These are phyloP conservation scores for Pseudopipra pipra DNA, from an alignment of 2,113 vertebrate species.

Conservation along the genomic window DNA sequence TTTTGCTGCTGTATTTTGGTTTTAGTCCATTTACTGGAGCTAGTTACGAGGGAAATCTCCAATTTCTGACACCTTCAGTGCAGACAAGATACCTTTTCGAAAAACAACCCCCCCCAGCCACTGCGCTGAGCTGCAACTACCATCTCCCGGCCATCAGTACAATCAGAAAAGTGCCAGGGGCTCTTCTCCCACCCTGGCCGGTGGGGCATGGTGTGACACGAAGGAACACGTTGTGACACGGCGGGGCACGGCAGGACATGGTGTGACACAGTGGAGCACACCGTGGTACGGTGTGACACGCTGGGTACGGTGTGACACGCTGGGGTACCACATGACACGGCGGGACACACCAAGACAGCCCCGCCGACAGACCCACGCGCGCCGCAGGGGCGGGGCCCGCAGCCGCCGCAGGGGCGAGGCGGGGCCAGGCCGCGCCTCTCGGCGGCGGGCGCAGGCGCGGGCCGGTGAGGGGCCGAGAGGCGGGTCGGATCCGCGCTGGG, in stretches of 20 bases:
- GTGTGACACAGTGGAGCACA: background rate
- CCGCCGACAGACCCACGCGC: too few species aligned
- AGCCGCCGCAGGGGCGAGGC: background rate
- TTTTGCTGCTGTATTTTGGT: background rate
- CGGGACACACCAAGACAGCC: too few species aligned
- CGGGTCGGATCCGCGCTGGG: too few species aligned
- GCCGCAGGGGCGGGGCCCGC: background rate
- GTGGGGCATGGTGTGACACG: too few species aligned
- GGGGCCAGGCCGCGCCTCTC: background rate
- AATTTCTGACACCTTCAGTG: too few species aligned
- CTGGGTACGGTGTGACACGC: background rate
- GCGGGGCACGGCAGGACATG: background rate
- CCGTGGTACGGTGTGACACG: too few species aligned
- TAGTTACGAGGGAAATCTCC: background rate
- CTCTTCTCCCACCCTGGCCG: fast-evolving
- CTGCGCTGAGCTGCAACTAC: background rate
- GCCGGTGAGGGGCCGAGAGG: background rate
- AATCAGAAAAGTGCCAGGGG: background rate
- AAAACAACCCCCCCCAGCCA: fast-evolving
- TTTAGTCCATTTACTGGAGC: fast-evolving
- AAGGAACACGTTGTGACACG: too few species aligned
- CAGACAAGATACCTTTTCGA: fast-evolving
- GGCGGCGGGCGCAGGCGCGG: background rate
- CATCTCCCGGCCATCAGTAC: background rate
- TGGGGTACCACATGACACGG: background rate